A percentile compares a stretch with the other conserved stretches of the same genome.
Conservation (phyloP, 2,888 invertebrate species). For the Ceraclea dissimilis region DNA sequence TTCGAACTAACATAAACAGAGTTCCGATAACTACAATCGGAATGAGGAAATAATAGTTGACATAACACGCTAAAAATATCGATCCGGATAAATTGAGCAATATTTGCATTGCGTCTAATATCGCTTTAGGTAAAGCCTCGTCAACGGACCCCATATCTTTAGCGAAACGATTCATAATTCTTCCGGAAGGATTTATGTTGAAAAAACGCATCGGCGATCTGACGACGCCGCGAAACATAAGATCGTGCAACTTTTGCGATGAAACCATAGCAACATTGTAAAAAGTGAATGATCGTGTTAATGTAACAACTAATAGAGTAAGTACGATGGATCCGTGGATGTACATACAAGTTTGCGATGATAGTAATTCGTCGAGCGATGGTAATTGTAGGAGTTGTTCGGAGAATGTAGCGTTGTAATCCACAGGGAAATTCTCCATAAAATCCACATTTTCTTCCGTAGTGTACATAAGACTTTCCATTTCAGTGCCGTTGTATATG, state of each 20-base stretch:
- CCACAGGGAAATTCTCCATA: background rate
- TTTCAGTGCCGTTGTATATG: background rate
- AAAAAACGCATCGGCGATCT: conserved; percentile 59
- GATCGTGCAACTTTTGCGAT: conserved; percentile 49
- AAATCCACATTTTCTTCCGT: no score
- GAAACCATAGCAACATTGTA: conserved; percentile 48
- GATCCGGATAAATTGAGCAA: conserved; percentile 46
- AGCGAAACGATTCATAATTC: conserved; percentile 71
- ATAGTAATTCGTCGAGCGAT: background rate
- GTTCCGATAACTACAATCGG: conserved; percentile 50
- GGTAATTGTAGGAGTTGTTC: background rate
- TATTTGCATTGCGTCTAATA: conserved; percentile 57
- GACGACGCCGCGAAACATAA: conserved; percentile 48
- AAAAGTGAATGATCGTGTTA: conserved; percentile 46
- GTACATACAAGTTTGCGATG: conserved; percentile 36
- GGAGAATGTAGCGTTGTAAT: background rate
- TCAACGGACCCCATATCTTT: conserved; percentile 81
- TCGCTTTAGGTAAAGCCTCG: conserved; percentile 63
- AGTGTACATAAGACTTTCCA: background rate
- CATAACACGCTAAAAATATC: conserved; percentile 53
- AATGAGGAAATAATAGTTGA: conserved; percentile 49
- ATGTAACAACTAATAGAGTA: conserved; percentile 38
- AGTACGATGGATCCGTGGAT: conserved; percentile 42
- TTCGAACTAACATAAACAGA: conserved; percentile 52
- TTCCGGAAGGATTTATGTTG: conserved; percentile 74